phyloP scores from a whole-genome alignment of 2,888 invertebrate genomes.

The Blastobasis adustella region DNA sequence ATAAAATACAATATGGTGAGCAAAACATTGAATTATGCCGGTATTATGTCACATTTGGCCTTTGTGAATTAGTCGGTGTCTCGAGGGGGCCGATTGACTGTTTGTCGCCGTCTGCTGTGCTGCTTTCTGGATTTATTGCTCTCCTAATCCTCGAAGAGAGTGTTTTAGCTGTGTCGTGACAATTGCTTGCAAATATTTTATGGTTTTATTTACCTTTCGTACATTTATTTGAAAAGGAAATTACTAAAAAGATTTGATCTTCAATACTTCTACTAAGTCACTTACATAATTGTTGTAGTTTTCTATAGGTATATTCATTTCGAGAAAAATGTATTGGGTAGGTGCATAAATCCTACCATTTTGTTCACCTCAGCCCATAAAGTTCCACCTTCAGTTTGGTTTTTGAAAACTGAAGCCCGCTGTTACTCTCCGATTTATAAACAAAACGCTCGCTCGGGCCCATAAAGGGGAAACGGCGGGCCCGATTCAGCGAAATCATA shows the following conservation, averaged over 20 bases:
- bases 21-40: constrained; percentile 75
- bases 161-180: too few relatives aligned
- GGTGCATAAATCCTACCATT: too few relatives aligned
- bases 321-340: too few relatives aligned
- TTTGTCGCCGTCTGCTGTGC: constrained; percentile 48
- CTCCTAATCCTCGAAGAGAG: neutral
- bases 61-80: constrained; percentile 68
- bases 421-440: constrained; percentile 39
- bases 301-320: too few relatives aligned
- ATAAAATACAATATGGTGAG: constrained; percentile 77
- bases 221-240: too few relatives aligned
- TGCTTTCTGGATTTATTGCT: constrained; percentile 45
- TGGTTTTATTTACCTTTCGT: too few relatives aligned
- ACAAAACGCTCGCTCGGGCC: constrained; percentile 42
- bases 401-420: neutral
- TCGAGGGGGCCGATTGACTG: constrained; percentile 50
- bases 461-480: constrained; percentile 58
- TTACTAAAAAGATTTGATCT: too few relatives aligned
- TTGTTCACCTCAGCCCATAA: too few relatives aligned
- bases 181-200: too few relatives aligned
- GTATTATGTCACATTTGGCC: constrained; percentile 76
- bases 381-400: too few relatives aligned
- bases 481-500: constrained; percentile 74
- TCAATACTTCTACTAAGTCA: too few relatives aligned
- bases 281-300: too few relatives aligned